phyloP scores from a whole-genome alignment of 2,888 invertebrate genomes.

The Metallyticus violacea region DNA sequence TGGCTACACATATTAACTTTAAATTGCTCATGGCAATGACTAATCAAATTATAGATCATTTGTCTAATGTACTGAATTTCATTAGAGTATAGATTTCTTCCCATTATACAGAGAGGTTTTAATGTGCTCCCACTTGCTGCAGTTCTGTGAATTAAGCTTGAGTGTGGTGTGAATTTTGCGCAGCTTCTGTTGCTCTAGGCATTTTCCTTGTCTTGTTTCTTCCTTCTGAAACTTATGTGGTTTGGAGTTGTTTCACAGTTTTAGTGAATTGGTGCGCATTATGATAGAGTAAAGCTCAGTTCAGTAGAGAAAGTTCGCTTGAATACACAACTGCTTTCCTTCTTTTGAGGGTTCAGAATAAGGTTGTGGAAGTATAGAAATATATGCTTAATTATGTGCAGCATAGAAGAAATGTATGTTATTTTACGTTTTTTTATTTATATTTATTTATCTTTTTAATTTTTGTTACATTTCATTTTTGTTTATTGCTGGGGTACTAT shows the following conservation, averaged over 20 bases:
- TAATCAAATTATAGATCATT: not conserved
- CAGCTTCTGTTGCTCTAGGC: not conserved
- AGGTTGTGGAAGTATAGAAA: not conserved
- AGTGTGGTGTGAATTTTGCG: not conserved
- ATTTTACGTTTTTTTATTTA: conserved; percentile 30
- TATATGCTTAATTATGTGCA: not conserved
- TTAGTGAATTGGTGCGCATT: not conserved
- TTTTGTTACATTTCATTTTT: not conserved
- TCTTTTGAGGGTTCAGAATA: not conserved
- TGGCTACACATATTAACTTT: no score
- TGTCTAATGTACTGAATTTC: not conserved
- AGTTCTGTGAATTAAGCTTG: not conserved
- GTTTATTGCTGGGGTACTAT: not conserved
- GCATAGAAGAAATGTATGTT: not conserved
- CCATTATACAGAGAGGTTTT: not conserved
- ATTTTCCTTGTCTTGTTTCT: not conserved
- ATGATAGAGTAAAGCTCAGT: not conserved
- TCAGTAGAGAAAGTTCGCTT: not conserved
- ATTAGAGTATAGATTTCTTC: not conserved
- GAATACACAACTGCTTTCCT: not conserved
- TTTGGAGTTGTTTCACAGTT: not conserved
- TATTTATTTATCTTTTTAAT: not conserved
- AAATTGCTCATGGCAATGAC: not conserved
- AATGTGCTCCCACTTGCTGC: not conserved
- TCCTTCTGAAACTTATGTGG: not conserved